Evolutionary conservation across 2,113 vertebrate species (phyloP), one percentile per base, ranked within the genome.

Genomic region (Indri indri): DNA sequence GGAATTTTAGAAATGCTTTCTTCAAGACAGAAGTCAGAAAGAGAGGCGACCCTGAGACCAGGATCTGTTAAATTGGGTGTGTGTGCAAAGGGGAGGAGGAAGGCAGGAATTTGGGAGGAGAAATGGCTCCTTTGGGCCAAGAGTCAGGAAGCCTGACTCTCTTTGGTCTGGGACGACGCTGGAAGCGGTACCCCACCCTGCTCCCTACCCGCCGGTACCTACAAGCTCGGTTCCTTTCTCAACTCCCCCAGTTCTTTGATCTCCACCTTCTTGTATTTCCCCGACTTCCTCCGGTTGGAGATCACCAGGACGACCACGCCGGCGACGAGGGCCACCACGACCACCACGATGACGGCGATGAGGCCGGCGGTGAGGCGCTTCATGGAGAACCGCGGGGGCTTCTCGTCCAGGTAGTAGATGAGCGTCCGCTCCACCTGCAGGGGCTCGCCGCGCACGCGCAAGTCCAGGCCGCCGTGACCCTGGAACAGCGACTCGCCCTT

Each of bases 361-460:
- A 99, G 59, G 0, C 99, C 99, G 6, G 98, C 98, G 0, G 99
- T 98, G 97, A 99, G 98, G 76, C 97, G 81, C 97, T 98, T 98
- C 99, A 99, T 99, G 95, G 98, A 99, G 80, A 99, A 99, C 25
- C 99, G 98, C 0, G 99, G 99, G 1, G 98, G 40, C 71, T 99
- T 98, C 91, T 99, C 99, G 37, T 99, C 99, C 82, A 99, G 98
- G 0, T 99, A 99, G 97, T 99, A 99, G 95, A 99, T 98, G 80
- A 98, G 37, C 47, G 99, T 98, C 2, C 98, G 97, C 85, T 99
- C 98, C 97, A 99, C 97, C 16, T 47, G 59, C 97, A 99, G 88
- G 7, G 97, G 97, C 54, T 98, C 91, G 10, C 96, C 91, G 0
- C 91, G 98, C 86, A 99, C 97, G 0, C 0, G 37, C 23, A 99